Evolutionary conservation across 2,888 invertebrate genomes (phyloP).

Genomic region (Drosophila picticornis): DNA sequence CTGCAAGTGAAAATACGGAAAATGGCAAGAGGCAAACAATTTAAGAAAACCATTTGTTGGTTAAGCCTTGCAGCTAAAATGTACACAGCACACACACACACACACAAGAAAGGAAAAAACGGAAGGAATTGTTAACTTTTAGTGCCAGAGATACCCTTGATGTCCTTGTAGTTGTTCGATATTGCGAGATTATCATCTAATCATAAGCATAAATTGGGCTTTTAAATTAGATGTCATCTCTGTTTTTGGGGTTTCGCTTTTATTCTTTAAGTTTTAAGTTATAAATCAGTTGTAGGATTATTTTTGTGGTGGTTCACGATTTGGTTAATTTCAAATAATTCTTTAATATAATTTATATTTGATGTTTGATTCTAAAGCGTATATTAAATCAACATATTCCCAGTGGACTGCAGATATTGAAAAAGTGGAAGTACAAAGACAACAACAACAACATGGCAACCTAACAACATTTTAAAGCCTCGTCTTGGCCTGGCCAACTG

Average conservation of each 20-base stretch:
- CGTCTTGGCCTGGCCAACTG: slow-evolving; percentile 63
- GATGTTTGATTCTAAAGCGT: not conserved
- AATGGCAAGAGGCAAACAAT: slow-evolving; percentile 70
- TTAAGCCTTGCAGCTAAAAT: slow-evolving; percentile 52
- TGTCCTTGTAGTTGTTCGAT: not conserved
- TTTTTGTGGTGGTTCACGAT: not conserved
- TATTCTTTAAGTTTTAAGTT: not conserved
- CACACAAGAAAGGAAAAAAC: not conserved
- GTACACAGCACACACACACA: slow-evolving; percentile 20
- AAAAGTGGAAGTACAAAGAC: slow-evolving; percentile 26
- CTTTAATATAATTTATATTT: not conserved
- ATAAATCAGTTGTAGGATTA: not conserved
- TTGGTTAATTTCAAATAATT: not conserved
- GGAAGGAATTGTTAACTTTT: not conserved
- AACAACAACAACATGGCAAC: slow-evolving; percentile 37
- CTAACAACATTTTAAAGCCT: slow-evolving; percentile 65
- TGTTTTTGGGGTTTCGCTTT: not conserved
- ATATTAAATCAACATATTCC: slow-evolving; percentile 13
- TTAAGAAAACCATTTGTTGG: slow-evolving; percentile 76
- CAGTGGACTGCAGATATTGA: slow-evolving; percentile 33
- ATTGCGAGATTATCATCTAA: not conserved
- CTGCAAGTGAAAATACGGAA: slow-evolving; percentile 60
- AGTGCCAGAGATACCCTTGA: not conserved
- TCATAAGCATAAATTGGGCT: not conserved
- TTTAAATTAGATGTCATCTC: not conserved